These are phyloP conservation scores for Phalacrocorax carbo DNA, from an alignment of 2,113 vertebrate genomes.

Conservation along the genomic window DNA sequence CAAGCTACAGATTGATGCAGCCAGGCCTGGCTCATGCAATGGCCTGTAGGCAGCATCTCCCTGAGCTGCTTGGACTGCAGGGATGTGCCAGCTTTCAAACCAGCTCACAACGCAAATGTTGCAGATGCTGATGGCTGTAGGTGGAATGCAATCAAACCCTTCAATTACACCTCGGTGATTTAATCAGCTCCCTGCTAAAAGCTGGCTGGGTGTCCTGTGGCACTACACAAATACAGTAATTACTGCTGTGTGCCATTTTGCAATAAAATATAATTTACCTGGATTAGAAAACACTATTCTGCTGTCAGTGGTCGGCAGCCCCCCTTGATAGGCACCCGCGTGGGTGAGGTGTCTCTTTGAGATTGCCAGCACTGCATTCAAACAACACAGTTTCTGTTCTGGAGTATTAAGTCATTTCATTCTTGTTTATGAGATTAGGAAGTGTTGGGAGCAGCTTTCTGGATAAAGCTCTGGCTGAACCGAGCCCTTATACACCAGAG, in stretches of 20 bases:
- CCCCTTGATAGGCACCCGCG: not conserved
- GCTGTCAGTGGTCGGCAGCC: conserved; percentile 50
- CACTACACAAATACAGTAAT: conserved; percentile 55
- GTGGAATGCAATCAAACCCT: conserved; percentile 63
- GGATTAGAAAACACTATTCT: conserved; percentile 54
- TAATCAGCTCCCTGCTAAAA: conserved; percentile 66
- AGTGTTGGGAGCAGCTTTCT: conserved; percentile 51
- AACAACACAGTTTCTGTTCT: conserved; percentile 65
- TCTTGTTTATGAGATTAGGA: conserved; percentile 46
- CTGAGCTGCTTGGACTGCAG: not conserved
- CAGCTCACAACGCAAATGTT: not conserved
- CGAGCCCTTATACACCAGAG: conserved; percentile 46
- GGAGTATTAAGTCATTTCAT: conserved; percentile 59
- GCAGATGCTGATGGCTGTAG: conserved; percentile 29
- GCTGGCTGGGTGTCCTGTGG: conserved; percentile 5
- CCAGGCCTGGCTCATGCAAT: not conserved
- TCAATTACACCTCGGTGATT: conserved; percentile 67
- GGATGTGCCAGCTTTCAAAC: not conserved
- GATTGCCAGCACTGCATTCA: conserved; percentile 29
- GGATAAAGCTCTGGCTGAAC: conserved; percentile 50
- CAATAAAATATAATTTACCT: conserved; percentile 51
- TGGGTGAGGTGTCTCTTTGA: conserved; percentile 34
- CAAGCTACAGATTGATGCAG: not conserved
- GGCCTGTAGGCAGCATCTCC: not conserved
- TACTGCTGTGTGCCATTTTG: conserved; percentile 13